phyloP scores from a whole-genome alignment of 2,797 vertebrate species.

The Phrynocephalus guinanensis region DNA sequence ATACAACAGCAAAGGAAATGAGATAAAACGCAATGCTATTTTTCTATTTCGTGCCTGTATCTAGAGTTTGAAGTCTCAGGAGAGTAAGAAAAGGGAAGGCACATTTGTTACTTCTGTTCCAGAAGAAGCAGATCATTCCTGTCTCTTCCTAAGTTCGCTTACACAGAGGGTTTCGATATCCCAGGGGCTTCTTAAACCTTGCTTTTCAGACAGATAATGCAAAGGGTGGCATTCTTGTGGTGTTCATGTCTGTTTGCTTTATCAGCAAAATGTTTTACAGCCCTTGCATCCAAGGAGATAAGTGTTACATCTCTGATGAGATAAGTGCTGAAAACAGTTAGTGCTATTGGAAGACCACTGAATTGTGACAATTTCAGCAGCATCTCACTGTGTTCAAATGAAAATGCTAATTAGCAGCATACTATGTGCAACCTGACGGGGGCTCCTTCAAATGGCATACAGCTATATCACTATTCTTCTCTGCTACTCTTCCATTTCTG shows the following conservation, averaged over 20 bases:
- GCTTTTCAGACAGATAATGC: not conserved
- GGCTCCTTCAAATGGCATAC: not conserved
- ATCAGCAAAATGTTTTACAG: constrained; percentile 27
- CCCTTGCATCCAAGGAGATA: constrained; percentile 2
- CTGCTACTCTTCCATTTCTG: not conserved
- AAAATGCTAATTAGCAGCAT: constrained; percentile 27
- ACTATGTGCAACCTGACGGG: not conserved
- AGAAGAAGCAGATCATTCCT: not conserved
- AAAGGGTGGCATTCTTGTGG: constrained; percentile 6
- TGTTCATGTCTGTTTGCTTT: not conserved
- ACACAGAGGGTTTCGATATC: constrained; percentile 2
- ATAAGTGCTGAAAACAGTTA: constrained; percentile 8
- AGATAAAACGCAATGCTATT: no score
- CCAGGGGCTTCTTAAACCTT: not conserved
- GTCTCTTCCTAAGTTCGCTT: not conserved
- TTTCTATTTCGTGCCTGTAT: no score
- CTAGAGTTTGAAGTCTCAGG: not conserved
- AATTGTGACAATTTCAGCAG: constrained; percentile 28
- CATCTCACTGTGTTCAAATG: constrained; percentile 9
- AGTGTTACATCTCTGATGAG: constrained; percentile 14
- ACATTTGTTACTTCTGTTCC: constrained; percentile 17
- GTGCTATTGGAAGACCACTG: not conserved
- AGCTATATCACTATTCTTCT: not conserved
- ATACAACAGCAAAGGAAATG: not conserved
- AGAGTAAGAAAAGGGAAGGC: not conserved